Evolutionary conservation across 2,113 vertebrate species (phyloP).

Genomic region (Synodontis membranacea): DNA sequence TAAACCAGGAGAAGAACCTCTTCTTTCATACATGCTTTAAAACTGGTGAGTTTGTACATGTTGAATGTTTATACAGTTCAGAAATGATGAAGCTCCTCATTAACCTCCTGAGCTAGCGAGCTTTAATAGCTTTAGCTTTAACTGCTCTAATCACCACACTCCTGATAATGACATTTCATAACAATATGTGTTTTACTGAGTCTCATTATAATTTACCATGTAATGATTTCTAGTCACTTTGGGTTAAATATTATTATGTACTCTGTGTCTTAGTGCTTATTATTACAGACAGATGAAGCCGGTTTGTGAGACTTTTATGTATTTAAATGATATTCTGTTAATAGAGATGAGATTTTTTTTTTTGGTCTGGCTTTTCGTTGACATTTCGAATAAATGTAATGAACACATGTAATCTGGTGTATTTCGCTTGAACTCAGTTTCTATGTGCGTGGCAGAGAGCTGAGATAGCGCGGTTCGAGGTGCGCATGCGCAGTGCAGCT

Average conservation of each 20-base stretch:
- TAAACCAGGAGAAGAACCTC: not conserved
- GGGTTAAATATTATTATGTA: too few relatives aligned
- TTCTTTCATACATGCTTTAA: too few relatives aligned
- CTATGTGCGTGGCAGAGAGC: not conserved
- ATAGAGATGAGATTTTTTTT: not conserved
- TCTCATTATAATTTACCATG: not conserved
- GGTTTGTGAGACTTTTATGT: not conserved
- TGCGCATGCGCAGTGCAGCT: not conserved
- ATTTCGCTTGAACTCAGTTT: too few relatives aligned
- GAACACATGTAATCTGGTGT: too few relatives aligned
- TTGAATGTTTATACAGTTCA: not conserved
- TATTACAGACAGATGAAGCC: not conserved
- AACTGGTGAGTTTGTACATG: not conserved
- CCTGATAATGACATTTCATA: too few relatives aligned
- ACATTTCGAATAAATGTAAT: not conserved
- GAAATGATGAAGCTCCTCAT: not conserved
- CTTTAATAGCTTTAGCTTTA: not conserved
- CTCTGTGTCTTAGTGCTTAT: too few relatives aligned
- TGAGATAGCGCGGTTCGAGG: not conserved
- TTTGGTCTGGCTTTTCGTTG: not conserved
- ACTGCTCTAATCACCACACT: too few relatives aligned
- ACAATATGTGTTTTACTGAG: not conserved
- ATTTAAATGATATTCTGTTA: not conserved
- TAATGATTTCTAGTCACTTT: not conserved
- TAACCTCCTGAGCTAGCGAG: not conserved